Base-by-base conservation (phyloP, 2,113 vertebrate genomes). In the Fregata magnificens region DNA sequence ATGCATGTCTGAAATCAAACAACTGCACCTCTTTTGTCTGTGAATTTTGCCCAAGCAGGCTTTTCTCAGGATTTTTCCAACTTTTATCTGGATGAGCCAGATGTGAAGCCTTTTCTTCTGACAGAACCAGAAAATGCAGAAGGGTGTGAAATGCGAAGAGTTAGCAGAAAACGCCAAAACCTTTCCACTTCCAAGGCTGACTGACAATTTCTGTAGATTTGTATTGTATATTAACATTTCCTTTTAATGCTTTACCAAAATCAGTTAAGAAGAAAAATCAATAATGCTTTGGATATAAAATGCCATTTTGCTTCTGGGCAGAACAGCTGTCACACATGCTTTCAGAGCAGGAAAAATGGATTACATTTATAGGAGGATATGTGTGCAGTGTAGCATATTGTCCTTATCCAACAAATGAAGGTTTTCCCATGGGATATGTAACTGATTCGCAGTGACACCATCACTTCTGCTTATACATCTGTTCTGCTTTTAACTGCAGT, bases 391-490 rank as follows among this genome's bases (percentile, higher is more conserved):
- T 61, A 84, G 81, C 97, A 97, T 97, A 97, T 95, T 98, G 97
- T 96, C 93, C 86, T 97, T 95, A 97, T 94, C 96, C 95, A 97
- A 95, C 91, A 97, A 97, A 98, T 90, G 91, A 95, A 97, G 96
- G 58, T 96, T 96, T 93, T 93, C 97, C 96, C 96, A 70, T 97
- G 97, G 95, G 98, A 95, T 76, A 73, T 86, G 95, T 98, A 97
- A 97, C 91, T 87, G 97, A 98, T 96, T 98, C 98, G 97, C 82
- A 82, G 73, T 82, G 96, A 98, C 97, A 97, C 97, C 67, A 92
- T 81, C 44, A 47, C 93, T 97, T 93, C 97, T 97, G 88, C 94
- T 96, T 96, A 91, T 92, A 92, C 98, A 98, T 98, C 98, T 98
- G 98, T 97, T 98, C 93, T 95, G 83, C 97, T 97, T 97, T 98